Evolutionary conservation across 1,140 invertebrate genomes (phyloP).

Genomic region (Saccostrea glomerata): DNA sequence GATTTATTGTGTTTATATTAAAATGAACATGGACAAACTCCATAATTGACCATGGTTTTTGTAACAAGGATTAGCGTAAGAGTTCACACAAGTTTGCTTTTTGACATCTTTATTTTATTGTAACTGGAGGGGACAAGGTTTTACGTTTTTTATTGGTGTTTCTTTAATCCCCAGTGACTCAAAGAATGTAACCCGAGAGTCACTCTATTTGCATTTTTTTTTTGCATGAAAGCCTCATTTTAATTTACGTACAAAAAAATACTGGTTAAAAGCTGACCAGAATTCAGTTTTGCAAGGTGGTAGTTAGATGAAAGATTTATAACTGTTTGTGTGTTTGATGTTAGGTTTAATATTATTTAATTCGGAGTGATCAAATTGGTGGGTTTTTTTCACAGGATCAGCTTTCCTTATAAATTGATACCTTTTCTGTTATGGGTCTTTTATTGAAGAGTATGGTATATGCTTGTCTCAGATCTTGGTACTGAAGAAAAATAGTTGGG

Average conservation of each 20-base stretch:
- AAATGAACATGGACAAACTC: not conserved
- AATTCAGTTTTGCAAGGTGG: not conserved
- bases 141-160: slow-evolving; percentile 23
- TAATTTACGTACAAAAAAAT: not conserved
- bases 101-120: slow-evolving; percentile 29
- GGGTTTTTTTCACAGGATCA: slow-evolving; percentile 9
- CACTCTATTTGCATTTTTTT: not conserved
- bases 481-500: not conserved
- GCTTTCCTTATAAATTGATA: slow-evolving; percentile 22
- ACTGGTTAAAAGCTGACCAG: not conserved
- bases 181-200: not conserved
- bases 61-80: not conserved
- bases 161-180: not conserved
- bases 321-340: not conserved
- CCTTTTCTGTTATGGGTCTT: slow-evolving; percentile 12
- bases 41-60: not conserved
- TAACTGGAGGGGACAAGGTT: not conserved
- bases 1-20: not conserved
- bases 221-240: not conserved
- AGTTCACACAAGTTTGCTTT: slow-evolving; percentile 16
- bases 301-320: slow-evolving; percentile 7
- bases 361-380: not conserved
- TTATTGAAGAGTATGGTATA: not conserved
- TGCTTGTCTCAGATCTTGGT: not conserved
- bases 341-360: slow-evolving; percentile 32